Evolutionary conservation across 2,888 invertebrate genomes (phyloP).

Genomic region (Drosophila diplacantha): DNA sequence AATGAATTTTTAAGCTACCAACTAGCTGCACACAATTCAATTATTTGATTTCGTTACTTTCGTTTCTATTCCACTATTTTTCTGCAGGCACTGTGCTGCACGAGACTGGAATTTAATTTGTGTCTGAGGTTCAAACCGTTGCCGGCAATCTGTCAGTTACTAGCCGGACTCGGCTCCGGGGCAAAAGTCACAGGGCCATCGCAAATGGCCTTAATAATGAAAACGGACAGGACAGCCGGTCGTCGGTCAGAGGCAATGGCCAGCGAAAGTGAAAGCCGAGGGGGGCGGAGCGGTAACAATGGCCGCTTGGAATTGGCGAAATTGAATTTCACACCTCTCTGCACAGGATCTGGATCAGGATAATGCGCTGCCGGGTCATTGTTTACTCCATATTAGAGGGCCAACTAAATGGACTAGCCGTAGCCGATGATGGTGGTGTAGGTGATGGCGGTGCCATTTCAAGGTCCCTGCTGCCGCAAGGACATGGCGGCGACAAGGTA

Average conservation of each 20-base stretch:
- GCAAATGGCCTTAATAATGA: conserved; percentile 50
- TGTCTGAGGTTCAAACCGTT: conserved; percentile 38
- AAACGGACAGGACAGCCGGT: conserved; percentile 47
- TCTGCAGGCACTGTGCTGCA: conserved; percentile 8
- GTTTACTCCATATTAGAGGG: conserved; percentile 43
- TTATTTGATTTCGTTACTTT: conserved; percentile 49
- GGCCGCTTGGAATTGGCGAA: conserved; percentile 42
- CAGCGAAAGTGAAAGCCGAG: conserved; percentile 29
- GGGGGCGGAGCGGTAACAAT: conserved; percentile 41
- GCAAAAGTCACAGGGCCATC: conserved; percentile 39
- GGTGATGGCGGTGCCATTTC: conserved; percentile 11
- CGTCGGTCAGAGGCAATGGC: conserved; percentile 2
- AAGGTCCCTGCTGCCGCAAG: conserved; percentile 26
- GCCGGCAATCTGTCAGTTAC: conserved; percentile 52
- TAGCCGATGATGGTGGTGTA: conserved; percentile 8
- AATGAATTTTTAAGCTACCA: conserved; percentile 57
- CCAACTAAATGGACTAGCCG: conserved; percentile 30
- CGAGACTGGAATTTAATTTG: conserved; percentile 49
- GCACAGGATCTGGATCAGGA: conserved; percentile 49
- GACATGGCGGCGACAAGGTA: conserved; percentile 35
- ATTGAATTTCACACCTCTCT: conserved; percentile 64
- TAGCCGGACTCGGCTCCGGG: conserved; percentile 9
- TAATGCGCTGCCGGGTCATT: conserved; percentile 34
- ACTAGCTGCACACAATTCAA: conserved; percentile 48
- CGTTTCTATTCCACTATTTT: conserved; percentile 17